Conservation (phyloP, 1,140 invertebrate species). For the Drosophila littoralis region DNA sequence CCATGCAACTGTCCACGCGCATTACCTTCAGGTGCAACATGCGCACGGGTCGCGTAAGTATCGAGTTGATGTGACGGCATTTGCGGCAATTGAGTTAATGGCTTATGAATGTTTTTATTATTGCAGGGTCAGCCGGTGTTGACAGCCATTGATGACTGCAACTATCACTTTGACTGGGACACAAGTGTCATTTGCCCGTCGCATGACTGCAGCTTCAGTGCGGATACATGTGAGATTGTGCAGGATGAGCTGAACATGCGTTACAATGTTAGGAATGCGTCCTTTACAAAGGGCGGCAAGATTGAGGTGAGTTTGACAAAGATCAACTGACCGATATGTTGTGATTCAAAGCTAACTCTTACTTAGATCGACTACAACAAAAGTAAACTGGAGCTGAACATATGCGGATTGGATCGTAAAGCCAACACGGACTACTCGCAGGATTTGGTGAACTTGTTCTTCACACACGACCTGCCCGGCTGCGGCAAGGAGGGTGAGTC, state of each 20-base stretch:
- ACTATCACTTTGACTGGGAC: constrained; percentile 85
- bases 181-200: constrained; percentile 85
- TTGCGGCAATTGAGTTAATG: background rate
- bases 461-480: constrained; percentile 65
- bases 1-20: constrained; percentile 79
- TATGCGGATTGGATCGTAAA: constrained; percentile 69
- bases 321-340: background rate
- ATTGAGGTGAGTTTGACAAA: constrained; percentile 68
- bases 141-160: constrained; percentile 82
- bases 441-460: constrained; percentile 81
- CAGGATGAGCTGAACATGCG: constrained; percentile 62
- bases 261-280: constrained; percentile 67
- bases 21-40: constrained; percentile 85
- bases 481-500: constrained; percentile 73
- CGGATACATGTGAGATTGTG: constrained; percentile 71
- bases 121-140: constrained; percentile 84
- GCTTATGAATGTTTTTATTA: constrained; percentile 27
- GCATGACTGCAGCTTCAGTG: constrained; percentile 69
- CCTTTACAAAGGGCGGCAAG: constrained; percentile 69
- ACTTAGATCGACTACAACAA: constrained; percentile 59
- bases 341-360: background rate
- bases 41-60: constrained; percentile 83
- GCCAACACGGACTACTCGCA: constrained; percentile 79
- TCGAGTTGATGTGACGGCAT: constrained; percentile 1
- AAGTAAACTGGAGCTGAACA: constrained; percentile 58